Evolutionary conservation across 2,113 vertebrate genomes (phyloP).

Genomic region (Coregonus clupeaformis): DNA sequence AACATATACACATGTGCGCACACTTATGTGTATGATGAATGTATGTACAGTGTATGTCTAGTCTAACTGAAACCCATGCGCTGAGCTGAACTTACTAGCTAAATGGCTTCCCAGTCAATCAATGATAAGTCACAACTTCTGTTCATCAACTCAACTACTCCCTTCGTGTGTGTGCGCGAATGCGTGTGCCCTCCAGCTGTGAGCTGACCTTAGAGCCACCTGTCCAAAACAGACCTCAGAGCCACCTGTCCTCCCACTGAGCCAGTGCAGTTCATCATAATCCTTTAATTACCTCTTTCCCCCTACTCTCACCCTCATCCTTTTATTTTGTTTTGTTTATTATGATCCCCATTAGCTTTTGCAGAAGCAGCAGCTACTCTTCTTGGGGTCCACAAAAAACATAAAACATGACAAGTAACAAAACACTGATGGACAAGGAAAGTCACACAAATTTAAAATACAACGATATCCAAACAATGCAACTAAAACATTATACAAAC

Average conservation of each 20-base stretch:
- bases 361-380: too few relatives aligned
- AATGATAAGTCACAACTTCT: not conserved
- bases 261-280: conserved; percentile 18
- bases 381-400: too few relatives aligned
- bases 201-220: not conserved
- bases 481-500: too few relatives aligned
- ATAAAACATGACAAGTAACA: too few relatives aligned
- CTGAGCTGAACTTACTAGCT: not conserved
- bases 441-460: too few relatives aligned
- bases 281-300: conserved; percentile 29
- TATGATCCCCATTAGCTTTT: too few relatives aligned
- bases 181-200: conserved; percentile 27
- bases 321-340: not conserved
- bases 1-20: conserved; percentile 11
- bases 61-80: not conserved
- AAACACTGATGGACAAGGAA: too few relatives aligned
- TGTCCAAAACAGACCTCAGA: too few relatives aligned
- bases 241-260: not conserved
- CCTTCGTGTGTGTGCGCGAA: not conserved
- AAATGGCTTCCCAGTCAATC: conserved; percentile 4
- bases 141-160: not conserved
- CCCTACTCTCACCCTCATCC: not conserved
- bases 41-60: not conserved
- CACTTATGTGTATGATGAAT: not conserved
- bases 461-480: too few relatives aligned